Evolutionary conservation across 2,888 invertebrate genomes (phyloP), one percentile per base, ranked within the genome.

Genomic region (Hirudinaria manillensis): DNA sequence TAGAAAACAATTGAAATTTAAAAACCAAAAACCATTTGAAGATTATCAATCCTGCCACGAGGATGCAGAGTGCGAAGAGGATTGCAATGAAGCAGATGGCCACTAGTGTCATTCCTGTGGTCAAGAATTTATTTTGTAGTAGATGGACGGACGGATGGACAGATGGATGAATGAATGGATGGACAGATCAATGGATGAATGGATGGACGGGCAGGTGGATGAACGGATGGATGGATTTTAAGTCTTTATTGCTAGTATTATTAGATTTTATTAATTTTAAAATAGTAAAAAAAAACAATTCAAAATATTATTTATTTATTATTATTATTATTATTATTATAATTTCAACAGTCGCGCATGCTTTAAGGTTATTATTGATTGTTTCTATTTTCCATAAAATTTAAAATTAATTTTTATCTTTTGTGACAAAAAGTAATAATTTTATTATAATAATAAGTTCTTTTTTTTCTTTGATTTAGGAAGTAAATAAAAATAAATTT

Each of bases 1-100:
- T n/a, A n/a, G n/a, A n/a, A n/a, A n/a, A n/a, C 3, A 36, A 36
- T 3, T 36, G 4, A 36, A 36, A 36, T 36, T 10, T 6, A 36
- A 3, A 36, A 36, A 16, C n/a, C 13, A 3, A 19, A 3, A 65
- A 73, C 73, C 73, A 73, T 65, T 73, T 73, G 45, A 73, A 73
- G 73, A 36, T 36, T 19, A 73, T n/a, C 27, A 73, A 56, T 55
- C 73, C 73, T 7, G 65, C 73, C 3, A 65, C 29, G 21, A 73
- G 73, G 38, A 73, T 65, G 65, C 73, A 73, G 34, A 65, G 34
- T 6, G 73, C 73, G n/a, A 73, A 73, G 7, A 73, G 73, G n/a
- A 73, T 3, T 24, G 73, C 73, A 29, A 73, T 73, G 65, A 73
- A 36, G 38, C 73, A 65, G 45, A 73, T 65, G 73, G 45, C 65